phyloP scores from a whole-genome alignment of 2,797 vertebrate genomes.

The Callimico goeldii region DNA sequence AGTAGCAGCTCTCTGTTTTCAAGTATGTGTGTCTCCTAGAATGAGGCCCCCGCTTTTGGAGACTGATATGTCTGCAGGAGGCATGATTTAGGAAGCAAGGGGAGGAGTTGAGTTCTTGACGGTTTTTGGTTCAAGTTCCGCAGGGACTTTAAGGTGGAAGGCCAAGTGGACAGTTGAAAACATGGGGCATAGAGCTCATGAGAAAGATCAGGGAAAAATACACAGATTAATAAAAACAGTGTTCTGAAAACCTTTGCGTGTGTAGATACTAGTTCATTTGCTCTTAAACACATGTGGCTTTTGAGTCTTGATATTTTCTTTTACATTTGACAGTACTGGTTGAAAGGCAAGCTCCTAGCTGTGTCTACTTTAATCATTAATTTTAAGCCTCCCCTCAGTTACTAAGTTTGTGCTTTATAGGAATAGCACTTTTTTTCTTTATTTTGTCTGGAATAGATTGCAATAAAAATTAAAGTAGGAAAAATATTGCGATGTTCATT shows the following conservation, averaged over 20 bases:
- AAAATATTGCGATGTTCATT: neutral
- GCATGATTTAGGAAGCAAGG: neutral
- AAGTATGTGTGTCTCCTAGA: neutral
- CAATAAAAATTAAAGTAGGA: conserved; percentile 64
- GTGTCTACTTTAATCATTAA: neutral
- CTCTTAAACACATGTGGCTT: neutral
- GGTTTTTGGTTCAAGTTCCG: neutral
- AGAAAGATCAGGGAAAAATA: neutral
- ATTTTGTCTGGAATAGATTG: neutral
- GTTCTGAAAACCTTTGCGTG: neutral
- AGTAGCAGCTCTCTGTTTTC: neutral
- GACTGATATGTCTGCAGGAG: neutral
- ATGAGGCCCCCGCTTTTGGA: neutral
- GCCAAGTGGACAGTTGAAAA: neutral
- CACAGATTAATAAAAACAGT: neutral
- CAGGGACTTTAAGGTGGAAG: neutral
- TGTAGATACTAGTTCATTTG: neutral
- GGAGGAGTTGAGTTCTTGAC: neutral
- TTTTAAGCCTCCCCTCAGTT: neutral
- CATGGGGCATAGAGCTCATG: neutral
- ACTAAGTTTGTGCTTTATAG: neutral
- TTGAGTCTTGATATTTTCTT: neutral
- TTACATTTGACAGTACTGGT: neutral
- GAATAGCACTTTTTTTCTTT: neutral
- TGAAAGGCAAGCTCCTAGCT: neutral